Evolutionary conservation across 1,140 invertebrate species (phyloP).

Genomic region (Penaeus indicus): DNA sequence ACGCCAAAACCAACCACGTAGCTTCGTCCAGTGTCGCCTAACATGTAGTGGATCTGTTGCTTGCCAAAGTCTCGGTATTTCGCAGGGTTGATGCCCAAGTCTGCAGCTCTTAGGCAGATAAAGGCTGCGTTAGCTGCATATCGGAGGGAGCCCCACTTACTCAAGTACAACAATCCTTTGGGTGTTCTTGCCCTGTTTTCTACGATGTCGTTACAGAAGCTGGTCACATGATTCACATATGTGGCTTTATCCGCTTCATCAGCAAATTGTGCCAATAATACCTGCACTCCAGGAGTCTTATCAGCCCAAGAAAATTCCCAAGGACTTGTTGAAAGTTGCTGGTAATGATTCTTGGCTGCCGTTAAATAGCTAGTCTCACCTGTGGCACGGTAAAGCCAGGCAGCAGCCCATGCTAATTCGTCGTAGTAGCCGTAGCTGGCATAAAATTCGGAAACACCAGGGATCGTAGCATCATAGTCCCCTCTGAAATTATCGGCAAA

Average conservation of each 20-base stretch:
- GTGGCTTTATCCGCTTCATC: too few species aligned
- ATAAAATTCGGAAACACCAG: slow-evolving; percentile 69
- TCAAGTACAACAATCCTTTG: neutral
- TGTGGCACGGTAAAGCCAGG: slow-evolving; percentile 72
- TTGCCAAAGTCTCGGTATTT: too few species aligned
- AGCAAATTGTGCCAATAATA: neutral
- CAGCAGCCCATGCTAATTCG: slow-evolving; percentile 72
- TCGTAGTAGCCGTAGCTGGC: slow-evolving; percentile 75
- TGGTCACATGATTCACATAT: too few species aligned
- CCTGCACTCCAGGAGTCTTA: slow-evolving; percentile 16
- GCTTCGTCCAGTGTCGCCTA: too few species aligned
- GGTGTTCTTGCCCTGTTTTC: too few species aligned
- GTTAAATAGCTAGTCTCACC: slow-evolving; percentile 41
- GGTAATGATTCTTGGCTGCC: slow-evolving; percentile 70
- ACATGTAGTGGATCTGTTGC: too few species aligned
- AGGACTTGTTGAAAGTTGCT: slow-evolving; percentile 70
- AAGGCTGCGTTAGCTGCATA: slow-evolving; percentile 6
- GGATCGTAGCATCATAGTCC: slow-evolving; percentile 69
- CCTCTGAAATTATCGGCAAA: slow-evolving; percentile 70
- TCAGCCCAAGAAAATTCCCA: slow-evolving; percentile 17
- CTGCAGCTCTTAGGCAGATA: too few species aligned
- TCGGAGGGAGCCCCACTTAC: slow-evolving; percentile 14
- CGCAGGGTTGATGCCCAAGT: too few species aligned
- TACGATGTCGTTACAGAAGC: too few species aligned
- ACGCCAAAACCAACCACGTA: too few species aligned